phyloP scores from a whole-genome alignment of 1,140 invertebrate species.

The Drosophila yakuba region DNA sequence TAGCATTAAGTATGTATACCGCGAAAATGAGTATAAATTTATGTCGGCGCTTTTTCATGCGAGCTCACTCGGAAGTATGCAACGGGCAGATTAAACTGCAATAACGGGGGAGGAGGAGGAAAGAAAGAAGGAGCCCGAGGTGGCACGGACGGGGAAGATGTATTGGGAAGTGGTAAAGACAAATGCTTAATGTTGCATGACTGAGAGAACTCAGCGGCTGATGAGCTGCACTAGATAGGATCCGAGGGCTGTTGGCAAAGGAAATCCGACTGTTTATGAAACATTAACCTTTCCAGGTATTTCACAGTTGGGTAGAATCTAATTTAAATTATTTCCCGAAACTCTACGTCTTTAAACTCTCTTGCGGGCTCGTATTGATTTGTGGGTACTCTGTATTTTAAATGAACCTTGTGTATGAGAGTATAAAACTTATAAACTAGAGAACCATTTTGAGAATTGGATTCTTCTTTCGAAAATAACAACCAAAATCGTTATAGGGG shows the following conservation, averaged over 20 bases:
- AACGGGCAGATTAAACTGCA: slow-evolving; percentile 47
- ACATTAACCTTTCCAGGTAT: slow-evolving; percentile 13
- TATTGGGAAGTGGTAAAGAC: slow-evolving; percentile 33
- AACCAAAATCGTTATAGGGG: neutral
- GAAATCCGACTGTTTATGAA: slow-evolving; percentile 32
- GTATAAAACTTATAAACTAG: neutral
- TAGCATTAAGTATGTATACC: slow-evolving; percentile 70
- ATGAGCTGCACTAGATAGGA: slow-evolving; percentile 24
- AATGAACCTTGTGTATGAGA: neutral
- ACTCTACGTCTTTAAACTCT: neutral
- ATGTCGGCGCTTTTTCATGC: slow-evolving; percentile 58
- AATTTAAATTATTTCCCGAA: neutral
- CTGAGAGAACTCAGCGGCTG: slow-evolving; percentile 27
- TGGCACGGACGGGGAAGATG: neutral
- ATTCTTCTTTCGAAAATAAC: neutral
- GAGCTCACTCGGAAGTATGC: slow-evolving; percentile 20
- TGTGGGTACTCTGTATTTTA: neutral
- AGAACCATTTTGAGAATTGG: no score
- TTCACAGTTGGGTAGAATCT: slow-evolving; percentile 8
- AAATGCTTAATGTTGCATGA: slow-evolving; percentile 65
- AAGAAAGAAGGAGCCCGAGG: no score
- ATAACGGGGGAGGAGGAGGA: slow-evolving; percentile 6
- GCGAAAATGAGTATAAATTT: slow-evolving; percentile 64
- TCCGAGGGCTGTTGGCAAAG: slow-evolving; percentile 5
- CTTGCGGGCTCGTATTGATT: neutral